These are phyloP conservation scores for Xiphias gladius DNA, from an alignment of 2,113 vertebrate genomes.

Conservation along the genomic window DNA sequence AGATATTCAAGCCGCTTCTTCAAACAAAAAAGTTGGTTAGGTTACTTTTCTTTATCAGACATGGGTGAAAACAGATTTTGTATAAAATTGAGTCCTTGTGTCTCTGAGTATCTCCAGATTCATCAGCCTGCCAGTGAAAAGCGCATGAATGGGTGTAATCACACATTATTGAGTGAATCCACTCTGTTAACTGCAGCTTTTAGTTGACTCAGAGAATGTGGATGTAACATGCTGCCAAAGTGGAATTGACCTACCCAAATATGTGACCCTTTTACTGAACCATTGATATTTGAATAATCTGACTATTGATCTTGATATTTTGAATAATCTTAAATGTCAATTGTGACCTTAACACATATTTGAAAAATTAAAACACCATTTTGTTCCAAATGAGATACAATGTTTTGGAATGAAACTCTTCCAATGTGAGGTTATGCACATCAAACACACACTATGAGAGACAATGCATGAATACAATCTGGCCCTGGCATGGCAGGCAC, in stretches of 20 bases:
- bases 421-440: conserved; percentile 32
- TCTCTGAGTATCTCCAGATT: no score
- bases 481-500: conserved; percentile 60
- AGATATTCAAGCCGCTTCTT: no score
- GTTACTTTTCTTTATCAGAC: no score
- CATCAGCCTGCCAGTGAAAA: no score
- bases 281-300: background rate
- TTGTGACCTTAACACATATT: background rate
- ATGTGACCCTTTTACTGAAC: background rate
- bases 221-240: background rate
- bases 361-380: background rate
- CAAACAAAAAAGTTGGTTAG: no score
- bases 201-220: no score
- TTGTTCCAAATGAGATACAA: background rate
- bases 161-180: no score
- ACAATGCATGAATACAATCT: conserved; percentile 61
- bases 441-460: conserved; percentile 30
- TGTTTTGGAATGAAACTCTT: conserved; percentile 2
- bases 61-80: no score
- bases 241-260: background rate
- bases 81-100: no score
- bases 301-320: background rate
- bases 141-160: no score
- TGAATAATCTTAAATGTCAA: background rate
- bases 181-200: no score